Conservation (phyloP, 1,140 invertebrate species). For the Melanaphis sacchari region DNA sequence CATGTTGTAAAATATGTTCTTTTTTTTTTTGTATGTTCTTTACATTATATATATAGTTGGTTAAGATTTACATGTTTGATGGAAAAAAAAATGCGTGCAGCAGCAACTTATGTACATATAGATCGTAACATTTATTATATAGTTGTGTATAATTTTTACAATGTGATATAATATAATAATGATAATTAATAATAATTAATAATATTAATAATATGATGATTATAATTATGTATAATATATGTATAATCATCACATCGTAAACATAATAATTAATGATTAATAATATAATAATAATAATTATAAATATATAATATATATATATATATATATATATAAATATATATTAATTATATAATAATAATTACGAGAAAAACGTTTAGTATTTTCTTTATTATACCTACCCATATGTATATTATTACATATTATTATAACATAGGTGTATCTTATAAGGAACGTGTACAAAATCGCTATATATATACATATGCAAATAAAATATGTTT, state of each 20-base stretch:
- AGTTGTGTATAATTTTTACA: slow-evolving; percentile 44
- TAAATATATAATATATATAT: too few relatives aligned
- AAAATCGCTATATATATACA: slow-evolving; percentile 16
- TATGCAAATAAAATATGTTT: slow-evolving; percentile 25
- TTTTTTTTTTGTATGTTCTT: slow-evolving; percentile 33
- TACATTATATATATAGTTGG: slow-evolving; percentile 21
- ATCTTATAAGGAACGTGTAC: slow-evolving; percentile 20
- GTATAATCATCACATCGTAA: slow-evolving; percentile 25
- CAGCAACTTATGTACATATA: slow-evolving; percentile 38
- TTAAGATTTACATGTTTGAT: slow-evolving; percentile 35
- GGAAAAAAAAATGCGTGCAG: slow-evolving; percentile 10
- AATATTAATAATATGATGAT: slow-evolving; percentile 8
- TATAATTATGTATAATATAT: slow-evolving; percentile 7
- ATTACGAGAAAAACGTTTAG: slow-evolving; percentile 41
- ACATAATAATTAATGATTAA: slow-evolving; percentile 45
- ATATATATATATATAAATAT: too few relatives aligned
- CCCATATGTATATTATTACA: not conserved
- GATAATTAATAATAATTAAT: slow-evolving; percentile 30
- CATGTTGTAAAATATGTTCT: not conserved
- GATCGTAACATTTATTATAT: slow-evolving; percentile 25
- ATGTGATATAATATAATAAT: slow-evolving; percentile 51
- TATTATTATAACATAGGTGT: slow-evolving; percentile 1
- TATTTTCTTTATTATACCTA: not conserved
- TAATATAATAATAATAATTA: slow-evolving; percentile 46
- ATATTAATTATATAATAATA: slow-evolving; percentile 49